Evolutionary conservation across 2,797 vertebrate genomes (phyloP).

Genomic region (Lagodon rhomboides): DNA sequence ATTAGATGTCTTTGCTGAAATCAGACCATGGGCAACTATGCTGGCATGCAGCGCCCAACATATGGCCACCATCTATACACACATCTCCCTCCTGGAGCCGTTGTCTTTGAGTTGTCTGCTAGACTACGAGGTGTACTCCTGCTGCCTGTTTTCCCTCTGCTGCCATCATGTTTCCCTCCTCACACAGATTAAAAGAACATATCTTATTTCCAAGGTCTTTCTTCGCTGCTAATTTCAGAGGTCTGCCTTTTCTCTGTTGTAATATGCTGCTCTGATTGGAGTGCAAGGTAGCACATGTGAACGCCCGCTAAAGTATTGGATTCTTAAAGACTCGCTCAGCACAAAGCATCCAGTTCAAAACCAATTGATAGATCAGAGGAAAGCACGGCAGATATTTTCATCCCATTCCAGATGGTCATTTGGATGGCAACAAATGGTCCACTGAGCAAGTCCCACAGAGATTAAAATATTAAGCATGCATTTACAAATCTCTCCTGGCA

Average conservation of each 20-base stretch:
- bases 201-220: slow-evolving; percentile 67
- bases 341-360: slow-evolving; percentile 63
- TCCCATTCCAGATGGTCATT: slow-evolving; percentile 86
- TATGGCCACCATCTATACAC: slow-evolving; percentile 76
- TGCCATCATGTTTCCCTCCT: slow-evolving; percentile 66
- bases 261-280: slow-evolving; percentile 46
- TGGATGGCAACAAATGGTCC: slow-evolving; percentile 84
- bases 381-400: slow-evolving; percentile 77
- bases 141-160: slow-evolving; percentile 45
- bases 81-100: slow-evolving; percentile 57
- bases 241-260: slow-evolving; percentile 55
- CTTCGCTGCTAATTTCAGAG: slow-evolving; percentile 63
- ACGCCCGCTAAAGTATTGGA: slow-evolving; percentile 36
- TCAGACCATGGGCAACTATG: slow-evolving; percentile 70
- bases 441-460: slow-evolving; percentile 79
- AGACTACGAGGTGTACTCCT: slow-evolving; percentile 29
- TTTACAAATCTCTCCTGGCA: slow-evolving; percentile 87
- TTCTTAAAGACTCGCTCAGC: slow-evolving; percentile 47
- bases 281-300: slow-evolving; percentile 37
- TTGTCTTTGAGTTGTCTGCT: slow-evolving; percentile 63
- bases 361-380: slow-evolving; percentile 80
- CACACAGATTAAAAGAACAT: slow-evolving; percentile 67
- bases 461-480: slow-evolving; percentile 85
- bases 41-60: slow-evolving; percentile 72
- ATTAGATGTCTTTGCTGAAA: slow-evolving; percentile 81